Conservation (phyloP, 2,888 invertebrate genomes). For the Apomyelois bistriatella region DNA sequence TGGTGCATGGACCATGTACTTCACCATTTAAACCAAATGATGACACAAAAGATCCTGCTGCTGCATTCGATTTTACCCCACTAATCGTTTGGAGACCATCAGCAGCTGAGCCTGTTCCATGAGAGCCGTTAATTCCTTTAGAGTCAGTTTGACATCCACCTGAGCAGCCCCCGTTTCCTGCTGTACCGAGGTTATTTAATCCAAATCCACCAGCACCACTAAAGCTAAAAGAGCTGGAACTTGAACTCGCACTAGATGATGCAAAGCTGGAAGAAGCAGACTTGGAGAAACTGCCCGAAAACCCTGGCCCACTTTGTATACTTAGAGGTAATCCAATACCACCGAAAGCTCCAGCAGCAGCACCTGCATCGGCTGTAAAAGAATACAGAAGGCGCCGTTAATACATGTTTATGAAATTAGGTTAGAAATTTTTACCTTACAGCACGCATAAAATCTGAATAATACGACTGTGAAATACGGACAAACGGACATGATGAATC, state of each 20-base stretch:
- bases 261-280: constrained; percentile 65
- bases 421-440: too few relatives aligned
- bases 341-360: constrained; percentile 47
- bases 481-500: too few relatives aligned
- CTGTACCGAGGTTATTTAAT: not conserved
- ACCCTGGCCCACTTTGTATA: constrained; percentile 46
- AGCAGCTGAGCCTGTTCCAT: constrained; percentile 10
- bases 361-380: constrained; percentile 50
- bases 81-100: constrained; percentile 18
- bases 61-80: constrained; percentile 28
- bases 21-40: constrained; percentile 18
- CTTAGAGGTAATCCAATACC: constrained; percentile 39
- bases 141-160: constrained; percentile 23
- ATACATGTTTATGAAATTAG: too few relatives aligned
- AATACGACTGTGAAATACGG: too few relatives aligned
- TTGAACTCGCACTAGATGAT: constrained; percentile 64
- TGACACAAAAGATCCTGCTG: constrained; percentile 26
- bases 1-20: constrained; percentile 22
- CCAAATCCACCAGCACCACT: constrained; percentile 33
- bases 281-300: constrained; percentile 68
- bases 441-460: too few relatives aligned
- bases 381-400: constrained; percentile 1
- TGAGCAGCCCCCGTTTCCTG: constrained; percentile 21
- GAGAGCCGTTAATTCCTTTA: constrained; percentile 12
- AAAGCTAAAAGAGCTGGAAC: constrained; percentile 60